Evolutionary conservation across 2,113 vertebrate species (phyloP), one percentile per base, ranked within the genome.

Genomic region (Scolopax mira): DNA sequence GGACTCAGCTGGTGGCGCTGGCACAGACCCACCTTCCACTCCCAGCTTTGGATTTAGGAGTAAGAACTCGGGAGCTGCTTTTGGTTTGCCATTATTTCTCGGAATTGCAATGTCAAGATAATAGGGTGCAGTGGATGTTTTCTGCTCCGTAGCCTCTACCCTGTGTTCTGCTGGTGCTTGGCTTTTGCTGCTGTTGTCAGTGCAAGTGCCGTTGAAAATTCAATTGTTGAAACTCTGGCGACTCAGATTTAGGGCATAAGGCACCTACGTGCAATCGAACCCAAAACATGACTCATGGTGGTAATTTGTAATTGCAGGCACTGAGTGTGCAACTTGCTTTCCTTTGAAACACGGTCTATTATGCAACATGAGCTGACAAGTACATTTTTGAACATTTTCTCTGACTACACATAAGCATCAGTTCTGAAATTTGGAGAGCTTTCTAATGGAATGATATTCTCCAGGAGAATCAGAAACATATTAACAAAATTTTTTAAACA

Each of bases 291-390:
- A 91, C 41, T 95, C 91, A 87, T 1, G 66, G 8, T 67, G 85
- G 58, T 42, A 39, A 88, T 88, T 94, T 49, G 66, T 85, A 74
- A 57, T 48, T 18, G 77, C 88, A 81, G 86, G 91, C 87, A 70
- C 87, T 58, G 89, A 54, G 73, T 18, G 84, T 89, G 81, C 84
- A 73, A 58, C 84, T 88, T 42, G 89, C 89, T 93, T 87, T 62
- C 51, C 87, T 66, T 25, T 77, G 81, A 77, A 85, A 84, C 58
- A 0, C 2, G 25, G 52, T 44, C 74, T 22, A 9, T 91, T 88
- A 88, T 77, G 94, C 93, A 95, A 94, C 78, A 52, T 3, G 55
- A 89, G 92, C 91, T 94, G 94, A 88, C 91, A 85, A 89, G 81
- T 11, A 69, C 81, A 35, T 72, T 95, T 96, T 6, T 69, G 93